Evolutionary conservation across 2,113 vertebrate genomes (phyloP).

Genomic region (Hymenochirus boettgeri): DNA sequence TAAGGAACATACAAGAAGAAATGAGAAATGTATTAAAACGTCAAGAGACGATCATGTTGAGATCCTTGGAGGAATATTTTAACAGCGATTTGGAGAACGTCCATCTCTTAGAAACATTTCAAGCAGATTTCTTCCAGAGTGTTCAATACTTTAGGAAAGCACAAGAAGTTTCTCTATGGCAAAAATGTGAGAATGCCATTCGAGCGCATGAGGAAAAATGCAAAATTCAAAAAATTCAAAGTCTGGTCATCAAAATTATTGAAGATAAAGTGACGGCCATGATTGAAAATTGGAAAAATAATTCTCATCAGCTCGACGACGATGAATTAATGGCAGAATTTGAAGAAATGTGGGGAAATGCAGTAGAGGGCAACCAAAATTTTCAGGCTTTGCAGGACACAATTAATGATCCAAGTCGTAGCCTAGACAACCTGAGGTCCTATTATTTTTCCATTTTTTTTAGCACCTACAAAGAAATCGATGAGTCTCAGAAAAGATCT

Average conservation of each 20-base stretch:
- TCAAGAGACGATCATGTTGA: conserved; percentile 22
- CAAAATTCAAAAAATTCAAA: conserved; percentile 6
- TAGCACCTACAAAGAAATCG: conserved; percentile 13
- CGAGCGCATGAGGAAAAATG: conserved; percentile 31
- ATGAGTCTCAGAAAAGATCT: conserved; percentile 10
- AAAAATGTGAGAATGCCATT: conserved; percentile 43
- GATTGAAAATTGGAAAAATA: conserved; percentile 48
- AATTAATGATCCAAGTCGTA: conserved; percentile 7
- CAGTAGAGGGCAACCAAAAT: conserved; percentile 22
- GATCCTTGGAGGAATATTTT: conserved; percentile 44
- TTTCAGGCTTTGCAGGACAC: conserved; percentile 35
- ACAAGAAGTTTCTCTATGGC: conserved; percentile 37
- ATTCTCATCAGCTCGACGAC: conserved; percentile 44
- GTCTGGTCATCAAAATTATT: conserved; percentile 6
- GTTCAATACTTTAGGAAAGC: conserved; percentile 45
- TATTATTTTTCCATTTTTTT: conserved; percentile 31
- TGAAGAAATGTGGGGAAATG: conserved; percentile 59
- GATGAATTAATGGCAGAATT: conserved; percentile 56
- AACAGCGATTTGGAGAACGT: conserved; percentile 46
- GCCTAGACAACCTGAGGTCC: conserved; percentile 11
- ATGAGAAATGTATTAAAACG: conserved; percentile 46
- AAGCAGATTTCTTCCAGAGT: conserved; percentile 48
- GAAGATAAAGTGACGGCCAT: conserved; percentile 52
- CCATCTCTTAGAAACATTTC: conserved; percentile 52
- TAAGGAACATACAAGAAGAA: conserved; percentile 47